Evolutionary conservation across 2,797 vertebrate species (phyloP).

Genomic region (Hydrophis major): DNA sequence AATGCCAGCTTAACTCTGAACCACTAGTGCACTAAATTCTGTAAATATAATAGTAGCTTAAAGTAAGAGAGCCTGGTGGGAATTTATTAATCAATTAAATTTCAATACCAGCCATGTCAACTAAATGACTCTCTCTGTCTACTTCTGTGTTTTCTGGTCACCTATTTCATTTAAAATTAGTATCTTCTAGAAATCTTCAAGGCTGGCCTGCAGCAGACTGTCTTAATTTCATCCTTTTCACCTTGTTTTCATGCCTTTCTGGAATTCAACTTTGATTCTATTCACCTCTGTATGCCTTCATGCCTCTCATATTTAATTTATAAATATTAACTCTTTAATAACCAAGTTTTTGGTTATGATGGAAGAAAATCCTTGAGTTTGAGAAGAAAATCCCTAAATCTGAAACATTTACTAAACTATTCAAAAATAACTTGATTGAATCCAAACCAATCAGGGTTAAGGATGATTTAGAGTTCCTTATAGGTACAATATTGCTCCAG

Average conservation of each 20-base stretch:
- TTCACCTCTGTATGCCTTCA: background rate
- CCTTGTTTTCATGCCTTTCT: background rate
- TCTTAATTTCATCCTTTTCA: background rate
- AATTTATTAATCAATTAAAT: background rate
- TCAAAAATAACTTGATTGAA: background rate
- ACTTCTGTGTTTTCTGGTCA: background rate
- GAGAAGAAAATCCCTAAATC: background rate
- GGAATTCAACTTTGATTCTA: background rate
- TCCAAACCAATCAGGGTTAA: background rate
- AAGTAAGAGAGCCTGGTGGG: background rate
- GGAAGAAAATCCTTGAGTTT: background rate
- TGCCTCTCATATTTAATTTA: background rate
- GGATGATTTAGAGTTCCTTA: background rate
- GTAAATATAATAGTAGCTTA: background rate
- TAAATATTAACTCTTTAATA: background rate
- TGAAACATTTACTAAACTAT: background rate
- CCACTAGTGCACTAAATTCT: background rate
- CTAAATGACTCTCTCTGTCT: background rate
- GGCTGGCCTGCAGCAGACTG: background rate
- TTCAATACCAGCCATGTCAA: background rate
- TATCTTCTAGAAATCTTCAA: background rate
- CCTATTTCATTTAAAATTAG: background rate
- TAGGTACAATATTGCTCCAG: background rate
- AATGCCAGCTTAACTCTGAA: background rate
- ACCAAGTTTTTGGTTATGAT: background rate